phyloP scores from a whole-genome alignment of 2,113 vertebrate genomes.

The Heterotilapia buettikoferi region DNA sequence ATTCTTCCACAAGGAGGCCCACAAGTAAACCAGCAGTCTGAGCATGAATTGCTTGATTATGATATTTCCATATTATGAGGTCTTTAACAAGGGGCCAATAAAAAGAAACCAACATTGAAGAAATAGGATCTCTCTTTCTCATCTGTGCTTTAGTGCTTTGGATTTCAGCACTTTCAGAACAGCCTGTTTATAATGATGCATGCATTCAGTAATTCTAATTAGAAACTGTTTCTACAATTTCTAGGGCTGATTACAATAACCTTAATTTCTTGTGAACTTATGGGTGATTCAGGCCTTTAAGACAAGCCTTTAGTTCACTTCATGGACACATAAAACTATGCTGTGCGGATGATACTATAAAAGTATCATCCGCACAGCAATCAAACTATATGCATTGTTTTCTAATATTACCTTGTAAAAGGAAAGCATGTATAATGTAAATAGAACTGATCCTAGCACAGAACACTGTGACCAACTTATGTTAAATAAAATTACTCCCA shows the following conservation, averaged over 20 bases:
- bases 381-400: neutral
- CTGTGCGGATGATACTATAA: too few species aligned
- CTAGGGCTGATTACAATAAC: neutral
- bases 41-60: neutral
- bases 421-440: neutral
- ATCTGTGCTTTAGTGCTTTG: neutral
- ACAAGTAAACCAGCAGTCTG: too few species aligned
- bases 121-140: neutral
- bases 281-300: neutral
- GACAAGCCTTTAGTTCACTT: neutral
- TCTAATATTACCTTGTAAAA: fast-evolving
- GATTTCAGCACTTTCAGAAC: neutral
- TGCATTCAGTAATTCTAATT: neutral
- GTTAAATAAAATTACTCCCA: neutral
- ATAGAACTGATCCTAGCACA: neutral
- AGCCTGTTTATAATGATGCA: neutral
- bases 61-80: neutral
- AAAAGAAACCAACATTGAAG: fast-evolving
- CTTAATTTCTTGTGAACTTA: neutral
- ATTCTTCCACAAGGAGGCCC: too few species aligned
- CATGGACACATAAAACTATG: neutral
- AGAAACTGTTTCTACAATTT: neutral
- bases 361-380: neutral
- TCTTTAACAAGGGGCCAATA: neutral
- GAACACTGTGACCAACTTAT: fast-evolving